phyloP scores from a whole-genome alignment of 2,113 vertebrate species.

The Chloropsis cyanopogon region DNA sequence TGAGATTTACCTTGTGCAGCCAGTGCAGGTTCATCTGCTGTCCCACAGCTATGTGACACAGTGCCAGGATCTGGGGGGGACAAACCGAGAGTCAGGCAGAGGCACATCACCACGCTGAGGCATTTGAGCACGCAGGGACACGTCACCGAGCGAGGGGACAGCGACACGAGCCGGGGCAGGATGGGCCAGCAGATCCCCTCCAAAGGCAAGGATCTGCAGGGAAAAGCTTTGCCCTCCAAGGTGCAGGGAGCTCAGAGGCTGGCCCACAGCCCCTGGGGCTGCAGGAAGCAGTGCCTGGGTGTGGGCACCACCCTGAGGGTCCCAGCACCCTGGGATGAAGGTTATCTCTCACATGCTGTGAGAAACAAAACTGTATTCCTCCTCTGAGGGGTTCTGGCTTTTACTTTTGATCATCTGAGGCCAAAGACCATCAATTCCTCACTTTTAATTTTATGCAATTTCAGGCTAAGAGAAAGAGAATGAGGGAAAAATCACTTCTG shows the following conservation, averaged over 20 bases:
- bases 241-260: neutral
- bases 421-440: neutral
- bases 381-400: neutral
- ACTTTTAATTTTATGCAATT: neutral
- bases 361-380: neutral
- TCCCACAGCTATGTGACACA: slow-evolving; percentile 91
- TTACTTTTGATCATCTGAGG: neutral
- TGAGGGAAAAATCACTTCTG: neutral
- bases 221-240: neutral
- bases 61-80: slow-evolving; percentile 84
- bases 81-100: neutral
- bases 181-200: neutral
- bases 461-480: neutral
- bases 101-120: neutral
- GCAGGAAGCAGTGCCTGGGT: neutral
- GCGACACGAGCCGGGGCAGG: neutral
- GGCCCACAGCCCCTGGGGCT: neutral
- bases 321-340: neutral
- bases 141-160: neutral
- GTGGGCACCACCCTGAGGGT: too few relatives aligned
- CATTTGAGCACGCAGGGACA: rapidly evolving
- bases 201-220: neutral
- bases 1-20: slow-evolving; percentile 89
- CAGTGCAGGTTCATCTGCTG: slow-evolving; percentile 97
- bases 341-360: too few relatives aligned